Evolutionary conservation across 2,797 vertebrate species (phyloP), one percentile per base, ranked within the genome.

Genomic region (Typhlichthys eigenmanni): DNA sequence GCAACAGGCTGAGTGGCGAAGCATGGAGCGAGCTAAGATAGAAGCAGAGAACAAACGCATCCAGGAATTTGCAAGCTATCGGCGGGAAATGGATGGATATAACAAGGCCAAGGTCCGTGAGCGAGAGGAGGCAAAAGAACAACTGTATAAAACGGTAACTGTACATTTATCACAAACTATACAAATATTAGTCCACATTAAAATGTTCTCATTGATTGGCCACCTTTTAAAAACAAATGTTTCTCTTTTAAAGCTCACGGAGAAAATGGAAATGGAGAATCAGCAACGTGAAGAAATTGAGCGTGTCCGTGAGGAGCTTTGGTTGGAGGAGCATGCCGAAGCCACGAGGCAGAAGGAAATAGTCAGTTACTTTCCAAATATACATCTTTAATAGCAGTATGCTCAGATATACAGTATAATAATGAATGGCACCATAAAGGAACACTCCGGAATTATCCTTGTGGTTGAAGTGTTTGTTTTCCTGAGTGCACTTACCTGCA

Each of bases 31-130:
- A 17, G 93, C 96, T 62, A 94, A 92, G 86, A 93, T 93, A 85
- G 96, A 99, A 74, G 95, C 93, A 2, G 97, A 99, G 86, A 98
- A 98, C 69, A 89, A 77, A 63, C 94, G 90, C 82, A 96, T 98
- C 76, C 45, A 84, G 85, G 94, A 95, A 71, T 97, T 95, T 83
- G 88, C 87, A 1, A 91, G 62, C 43, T 76, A 90, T 55, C 94
- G 94, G 74, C 85, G 78, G 80, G 87, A 86, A 53, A 90, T 90
- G 84, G 91, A 98, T 80, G 88, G 94, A 56, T 78, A 83, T 58
- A 63, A 90, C n/a, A 89, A 90, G 87, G 91, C 91, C 1, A 90
- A 92, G 88, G 84, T 90, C 63, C 91, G 73, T 79, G 90, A 94
- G 32, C 68, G 55, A 43, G 95, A 96, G 58, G 87, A 93, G 34